phyloP scores from a whole-genome alignment of 1,140 invertebrate species.

The Euschistus heros region DNA sequence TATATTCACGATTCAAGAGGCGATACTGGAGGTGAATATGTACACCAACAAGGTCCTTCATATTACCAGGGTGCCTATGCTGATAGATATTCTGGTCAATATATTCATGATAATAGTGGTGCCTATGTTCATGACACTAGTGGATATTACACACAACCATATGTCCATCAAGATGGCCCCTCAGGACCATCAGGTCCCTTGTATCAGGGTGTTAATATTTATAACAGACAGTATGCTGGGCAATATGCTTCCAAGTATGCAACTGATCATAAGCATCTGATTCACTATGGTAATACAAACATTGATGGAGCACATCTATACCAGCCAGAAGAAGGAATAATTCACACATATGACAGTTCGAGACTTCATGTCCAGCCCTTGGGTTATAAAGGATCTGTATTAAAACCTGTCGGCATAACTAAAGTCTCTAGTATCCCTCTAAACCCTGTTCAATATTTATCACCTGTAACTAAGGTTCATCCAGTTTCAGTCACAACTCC shows the following conservation, averaged over 20 bases:
- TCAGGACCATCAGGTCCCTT: background rate
- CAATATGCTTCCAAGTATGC: background rate
- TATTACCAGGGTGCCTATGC: slow-evolving; percentile 12
- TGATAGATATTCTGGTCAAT: slow-evolving; percentile 11
- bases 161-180: background rate
- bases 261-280: background rate
- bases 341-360: background rate
- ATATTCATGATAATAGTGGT: slow-evolving; percentile 22
- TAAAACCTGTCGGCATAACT: slow-evolving; percentile 16
- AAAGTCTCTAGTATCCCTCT: slow-evolving; percentile 23
- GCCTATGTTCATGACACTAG: slow-evolving; percentile 21
- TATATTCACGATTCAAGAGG: slow-evolving; percentile 30
- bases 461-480: background rate
- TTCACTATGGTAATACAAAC: background rate
- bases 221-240: background rate
- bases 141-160: slow-evolving; percentile 8
- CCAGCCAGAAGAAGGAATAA: background rate
- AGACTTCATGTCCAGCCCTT: background rate
- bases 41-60: slow-evolving; percentile 22
- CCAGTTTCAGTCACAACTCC: background rate
- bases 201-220: background rate
- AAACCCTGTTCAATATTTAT: slow-evolving; percentile 25
- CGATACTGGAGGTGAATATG: slow-evolving; percentile 34
- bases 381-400: background rate
- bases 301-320: background rate